Evolutionary conservation across 2,797 vertebrate species (phyloP), one percentile per base, ranked within the genome.

Genomic region (Scyliorhinus canicula): DNA sequence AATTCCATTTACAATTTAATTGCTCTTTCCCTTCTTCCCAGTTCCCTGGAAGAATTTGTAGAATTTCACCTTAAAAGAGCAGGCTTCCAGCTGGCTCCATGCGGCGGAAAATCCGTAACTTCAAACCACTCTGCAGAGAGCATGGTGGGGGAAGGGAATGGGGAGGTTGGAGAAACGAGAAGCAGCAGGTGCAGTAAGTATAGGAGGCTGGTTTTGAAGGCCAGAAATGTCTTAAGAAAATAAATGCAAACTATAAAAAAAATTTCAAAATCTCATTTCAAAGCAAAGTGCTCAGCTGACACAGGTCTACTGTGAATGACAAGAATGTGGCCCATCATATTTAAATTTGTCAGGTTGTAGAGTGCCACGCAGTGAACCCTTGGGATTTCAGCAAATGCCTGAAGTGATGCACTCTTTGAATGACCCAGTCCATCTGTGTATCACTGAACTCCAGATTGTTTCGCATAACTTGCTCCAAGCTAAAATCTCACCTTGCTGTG

Each of bases 61-160:
- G 40, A 91, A 91, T 91, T 65, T 91, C 60, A 91, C 60, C 60
- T 91, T 91, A 63, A 24, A 91, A 91, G n/a, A 65, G 88, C n/a
- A 4, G n/a, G 57, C 88, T 44, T 60, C 24, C 88, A 91, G 88
- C n/a, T 91, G 88, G n/a, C 88, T 91, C 57, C 12, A 21, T 91
- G 60, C 65, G 60, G 88, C 88, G 35, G 60, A 60, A 91, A 91
- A 91, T 91, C n/a, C 4, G 88, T 91, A 91, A 65, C 21, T 91
- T 91, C 88, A 91, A 91, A 91, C 60, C 57, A 91, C 40, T 91
- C 60, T 90, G 8, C 88, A 91, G 88, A 65, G 88, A 91, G 40
- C n/a, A 21, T 12, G 57, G 88, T 2, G 88, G 57, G 88, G 88
- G 57, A 26, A 24, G 88, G 88, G 60, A 90, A 44, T 26, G 7